phyloP scores from a whole-genome alignment of 2,888 invertebrate species.

The Lochmaea capreae region DNA sequence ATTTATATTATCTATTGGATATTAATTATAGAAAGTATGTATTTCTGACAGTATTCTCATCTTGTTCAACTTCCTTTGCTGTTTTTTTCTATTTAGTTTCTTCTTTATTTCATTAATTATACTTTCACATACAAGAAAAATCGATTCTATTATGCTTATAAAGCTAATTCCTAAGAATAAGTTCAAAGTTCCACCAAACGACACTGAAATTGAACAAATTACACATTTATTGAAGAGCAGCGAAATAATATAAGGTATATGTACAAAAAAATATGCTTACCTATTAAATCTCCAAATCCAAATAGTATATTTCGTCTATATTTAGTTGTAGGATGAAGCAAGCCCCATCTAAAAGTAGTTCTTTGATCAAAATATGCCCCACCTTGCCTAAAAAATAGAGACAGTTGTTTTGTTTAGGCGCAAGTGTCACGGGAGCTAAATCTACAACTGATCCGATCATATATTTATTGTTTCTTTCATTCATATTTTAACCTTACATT shows the following conservation, averaged over 20 bases:
- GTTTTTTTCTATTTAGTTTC: not conserved
- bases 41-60: not conserved
- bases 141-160: constrained; percentile 71
- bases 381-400: constrained; percentile 55
- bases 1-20: not conserved
- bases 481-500: too few relatives aligned
- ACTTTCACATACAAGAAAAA: constrained; percentile 63
- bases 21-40: not conserved
- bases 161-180: constrained; percentile 75
- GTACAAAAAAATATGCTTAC: constrained; percentile 56
- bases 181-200: constrained; percentile 74
- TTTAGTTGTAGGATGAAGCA: constrained; percentile 69
- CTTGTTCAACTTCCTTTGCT: not conserved
- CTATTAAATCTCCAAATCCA: constrained; percentile 74
- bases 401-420: not conserved
- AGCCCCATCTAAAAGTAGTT: constrained; percentile 67
- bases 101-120: not conserved
- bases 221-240: not conserved
- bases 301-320: constrained; percentile 73
- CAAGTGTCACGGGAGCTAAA: not conserved
- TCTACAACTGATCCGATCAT: too few relatives aligned
- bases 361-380: constrained; percentile 64
- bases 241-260: too few relatives aligned
- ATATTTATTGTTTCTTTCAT: too few relatives aligned
- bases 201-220: constrained; percentile 65